Base-by-base conservation (phyloP, 2,797 vertebrate genomes). In the Phrynocephalus vlangalii region DNA sequence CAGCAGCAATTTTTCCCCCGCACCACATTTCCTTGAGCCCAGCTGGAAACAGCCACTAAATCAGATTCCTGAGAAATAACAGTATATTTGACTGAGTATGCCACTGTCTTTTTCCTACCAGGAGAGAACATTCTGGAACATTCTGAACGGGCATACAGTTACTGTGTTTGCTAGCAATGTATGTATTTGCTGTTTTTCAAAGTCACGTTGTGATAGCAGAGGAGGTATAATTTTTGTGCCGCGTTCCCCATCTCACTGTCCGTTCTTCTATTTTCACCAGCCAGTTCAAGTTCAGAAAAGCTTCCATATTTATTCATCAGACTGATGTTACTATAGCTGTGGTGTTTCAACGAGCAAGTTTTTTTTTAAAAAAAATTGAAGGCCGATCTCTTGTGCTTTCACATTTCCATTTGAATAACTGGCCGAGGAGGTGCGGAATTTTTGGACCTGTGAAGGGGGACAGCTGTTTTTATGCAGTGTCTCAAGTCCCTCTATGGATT, bases 11-110 rank as follows among this genome's bases (percentile, higher is more conserved):
- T 88, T 50, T 87, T 95, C 87, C 94, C 91, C 93, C 89, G 90
- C 71, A 13, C 77, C 86, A 24, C 44, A 77, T 87, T 88, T 85
- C 72, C 2, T 50, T 84, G 26, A 2, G 10, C 68, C 90, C 90
- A 87, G 93, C 93, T 88, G 90, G 90, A 85, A 94, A 79, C 77
- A 79, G 50, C 91, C 83, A 92, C 89, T 93, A 84, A 83, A 92
- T 82, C 56, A 87, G 88, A 56, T 75, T 92, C 79, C 87, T 90
- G 87, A 90, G 88, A 87, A 90, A 83, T 83, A 87, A 88, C 20
- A 85, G 48, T 44, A 6, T 60, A 63, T 86, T 92, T 82, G 52
- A 87, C 66, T 82, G 90, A 91, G 85, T 8, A 16, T 86, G 84
- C 73, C 52, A 30, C 44, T 87, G 4, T 72, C 70, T 70, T 72